A percentile compares a stretch with the other conserved stretches of the same genome.
phyloP scores from a whole-genome alignment of 2,888 invertebrate species.

The Meiosimyza decipiens region DNA sequence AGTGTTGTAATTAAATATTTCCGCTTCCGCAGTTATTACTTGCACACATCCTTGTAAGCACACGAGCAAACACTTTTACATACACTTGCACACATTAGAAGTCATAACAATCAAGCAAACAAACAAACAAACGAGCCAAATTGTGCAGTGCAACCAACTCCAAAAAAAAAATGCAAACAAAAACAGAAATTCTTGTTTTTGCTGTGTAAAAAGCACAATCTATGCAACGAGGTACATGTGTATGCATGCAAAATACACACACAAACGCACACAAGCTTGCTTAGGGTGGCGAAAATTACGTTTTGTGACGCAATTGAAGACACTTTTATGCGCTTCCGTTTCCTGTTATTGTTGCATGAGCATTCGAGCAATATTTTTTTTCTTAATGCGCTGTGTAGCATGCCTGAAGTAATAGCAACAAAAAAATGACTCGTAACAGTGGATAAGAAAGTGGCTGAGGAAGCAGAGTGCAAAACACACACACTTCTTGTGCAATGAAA shows the following conservation, averaged over 20 bases:
- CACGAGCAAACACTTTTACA: too few relatives aligned
- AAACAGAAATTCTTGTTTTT: too few relatives aligned
- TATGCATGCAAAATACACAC: neutral
- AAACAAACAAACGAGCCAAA: conserved; percentile 25
- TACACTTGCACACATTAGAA: too few relatives aligned
- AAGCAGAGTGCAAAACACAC: neutral
- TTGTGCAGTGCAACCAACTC: neutral
- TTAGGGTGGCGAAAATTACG: conserved; percentile 22
- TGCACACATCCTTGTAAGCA: neutral
- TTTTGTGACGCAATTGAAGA: conserved; percentile 36
- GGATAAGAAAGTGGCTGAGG: neutral
- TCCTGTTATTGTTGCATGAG: conserved; percentile 33
- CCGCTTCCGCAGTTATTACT: conserved; percentile 16
- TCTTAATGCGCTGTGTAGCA: neutral
- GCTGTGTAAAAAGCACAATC: too few relatives aligned
- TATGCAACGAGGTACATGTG: too few relatives aligned
- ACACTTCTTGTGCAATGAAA: neutral
- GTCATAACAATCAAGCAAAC: neutral
- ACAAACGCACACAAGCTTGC: conserved; percentile 11
- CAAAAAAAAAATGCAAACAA: conserved; percentile 5
- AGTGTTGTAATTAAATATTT: conserved; percentile 35
- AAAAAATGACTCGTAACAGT: neutral
- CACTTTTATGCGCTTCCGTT: conserved; percentile 36
- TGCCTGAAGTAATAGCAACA: conserved; percentile 1
- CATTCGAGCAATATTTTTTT: conserved; percentile 4